Evolutionary conservation across 2,113 vertebrate genomes (phyloP).

Genomic region (Propithecus coquereli): DNA sequence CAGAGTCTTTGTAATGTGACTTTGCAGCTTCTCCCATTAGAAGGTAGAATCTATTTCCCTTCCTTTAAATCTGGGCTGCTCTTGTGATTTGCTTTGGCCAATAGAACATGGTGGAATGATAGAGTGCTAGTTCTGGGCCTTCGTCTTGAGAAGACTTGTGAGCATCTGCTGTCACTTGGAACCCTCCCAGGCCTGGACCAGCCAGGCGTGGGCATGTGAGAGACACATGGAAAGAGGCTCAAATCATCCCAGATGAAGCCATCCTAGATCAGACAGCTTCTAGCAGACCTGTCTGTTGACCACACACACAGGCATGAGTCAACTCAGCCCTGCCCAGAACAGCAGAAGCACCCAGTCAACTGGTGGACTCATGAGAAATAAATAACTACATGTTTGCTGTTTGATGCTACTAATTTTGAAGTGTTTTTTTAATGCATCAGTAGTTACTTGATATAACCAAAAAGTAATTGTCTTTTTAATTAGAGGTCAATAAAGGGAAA

Average conservation of each 20-base stretch:
- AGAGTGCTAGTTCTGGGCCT: not conserved
- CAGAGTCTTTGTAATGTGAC: not conserved
- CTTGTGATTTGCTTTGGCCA: not conserved
- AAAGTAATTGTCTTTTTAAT: conserved; percentile 17
- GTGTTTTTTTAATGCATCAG: not conserved
- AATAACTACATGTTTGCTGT: not conserved
- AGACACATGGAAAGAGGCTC: not conserved
- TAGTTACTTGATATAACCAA: not conserved
- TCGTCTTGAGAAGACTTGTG: not conserved
- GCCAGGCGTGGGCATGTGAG: not conserved
- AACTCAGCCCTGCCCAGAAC: not conserved
- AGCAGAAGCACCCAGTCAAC: not conserved
- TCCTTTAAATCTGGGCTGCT: not conserved
- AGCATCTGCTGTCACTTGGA: not conserved
- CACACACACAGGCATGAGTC: not conserved
- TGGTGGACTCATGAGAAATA: not conserved
- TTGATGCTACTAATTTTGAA: not conserved
- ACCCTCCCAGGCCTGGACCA: not conserved
- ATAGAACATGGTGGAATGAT: not conserved
- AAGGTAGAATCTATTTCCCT: not conserved
- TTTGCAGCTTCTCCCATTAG: not conserved
- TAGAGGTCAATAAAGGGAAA: not conserved
- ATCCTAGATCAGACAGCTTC: not conserved
- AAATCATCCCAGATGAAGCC: not conserved
- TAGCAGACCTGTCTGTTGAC: not conserved